Evolutionary conservation across 1,140 invertebrate species (phyloP).

Genomic region (Hesperophylax magnus): DNA sequence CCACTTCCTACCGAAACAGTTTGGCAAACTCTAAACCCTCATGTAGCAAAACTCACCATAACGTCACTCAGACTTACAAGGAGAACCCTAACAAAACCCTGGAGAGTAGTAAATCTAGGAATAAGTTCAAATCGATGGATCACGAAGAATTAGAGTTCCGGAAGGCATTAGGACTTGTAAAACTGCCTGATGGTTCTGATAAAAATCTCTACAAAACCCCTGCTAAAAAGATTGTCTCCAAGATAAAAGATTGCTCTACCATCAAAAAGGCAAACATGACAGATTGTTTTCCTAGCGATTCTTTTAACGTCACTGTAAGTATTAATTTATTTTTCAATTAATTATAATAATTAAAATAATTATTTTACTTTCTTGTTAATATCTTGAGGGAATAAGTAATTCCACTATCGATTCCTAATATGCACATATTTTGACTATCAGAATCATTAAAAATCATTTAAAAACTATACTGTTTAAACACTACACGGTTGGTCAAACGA

Average conservation of each 20-base stretch:
- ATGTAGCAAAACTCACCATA: neutral
- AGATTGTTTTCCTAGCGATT: constrained; percentile 39
- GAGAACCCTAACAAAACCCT: constrained; percentile 30
- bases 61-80: neutral
- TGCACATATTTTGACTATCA: no score
- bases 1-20: neutral
- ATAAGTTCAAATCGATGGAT: neutral
- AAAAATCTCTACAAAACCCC: constrained; percentile 36
- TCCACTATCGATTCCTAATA: no score
- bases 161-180: constrained; percentile 47
- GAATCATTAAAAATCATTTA: no score
- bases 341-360: no score
- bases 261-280: constrained; percentile 3
- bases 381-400: no score
- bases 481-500: no score
- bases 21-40: neutral
- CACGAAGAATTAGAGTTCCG: constrained; percentile 41
- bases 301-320: constrained; percentile 50
- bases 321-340: constrained; percentile 1
- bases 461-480: no score
- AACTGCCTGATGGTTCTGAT: constrained; percentile 24
- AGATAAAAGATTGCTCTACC: constrained; percentile 7
- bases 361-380: neutral
- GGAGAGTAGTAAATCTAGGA: neutral
- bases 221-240: constrained; percentile 37